phyloP scores from a whole-genome alignment of 2,113 vertebrate species.

The Hylia prasina region DNA sequence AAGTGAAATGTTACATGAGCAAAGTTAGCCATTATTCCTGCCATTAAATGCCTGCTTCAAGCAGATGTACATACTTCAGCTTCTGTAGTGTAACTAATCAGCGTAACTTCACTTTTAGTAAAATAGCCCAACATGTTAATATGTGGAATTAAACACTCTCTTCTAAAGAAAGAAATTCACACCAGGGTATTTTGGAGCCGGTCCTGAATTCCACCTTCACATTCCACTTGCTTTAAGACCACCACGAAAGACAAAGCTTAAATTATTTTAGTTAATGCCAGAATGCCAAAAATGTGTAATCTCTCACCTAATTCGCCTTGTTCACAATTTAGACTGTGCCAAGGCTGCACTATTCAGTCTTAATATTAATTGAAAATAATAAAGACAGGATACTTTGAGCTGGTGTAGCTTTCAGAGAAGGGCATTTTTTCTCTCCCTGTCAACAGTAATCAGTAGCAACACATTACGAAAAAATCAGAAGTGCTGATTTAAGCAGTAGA shows the following conservation, averaged over 20 bases:
- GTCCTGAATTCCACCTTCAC: conserved; percentile 29
- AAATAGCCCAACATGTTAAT: conserved; percentile 65
- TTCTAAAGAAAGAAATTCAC: conserved; percentile 65
- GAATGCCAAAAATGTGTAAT: conserved; percentile 46
- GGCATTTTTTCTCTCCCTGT: background rate
- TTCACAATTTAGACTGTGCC: background rate
- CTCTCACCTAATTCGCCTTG: background rate
- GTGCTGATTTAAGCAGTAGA: background rate
- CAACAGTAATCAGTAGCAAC: background rate
- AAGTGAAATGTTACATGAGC: conserved; percentile 6
- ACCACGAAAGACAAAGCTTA: conserved; percentile 40
- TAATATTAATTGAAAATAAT: conserved; percentile 3
- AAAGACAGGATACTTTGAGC: background rate
- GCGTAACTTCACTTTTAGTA: conserved; percentile 64
- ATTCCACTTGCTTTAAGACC: conserved; percentile 55
- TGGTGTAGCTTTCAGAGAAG: background rate
- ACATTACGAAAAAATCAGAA: background rate
- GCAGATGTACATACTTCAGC: conserved; percentile 65
- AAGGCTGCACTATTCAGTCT: background rate
- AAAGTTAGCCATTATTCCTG: conserved; percentile 36
- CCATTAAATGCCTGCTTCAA: conserved; percentile 44
- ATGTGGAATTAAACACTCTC: conserved; percentile 62
- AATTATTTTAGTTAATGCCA: conserved; percentile 28
- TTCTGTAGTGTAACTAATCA: conserved; percentile 70
- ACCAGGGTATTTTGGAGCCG: background rate